Percentiles rank a stretch among this genome's conserved stretches.
Conservation (phyloP, 2,888 invertebrate genomes). For the Apantesis nais region DNA sequence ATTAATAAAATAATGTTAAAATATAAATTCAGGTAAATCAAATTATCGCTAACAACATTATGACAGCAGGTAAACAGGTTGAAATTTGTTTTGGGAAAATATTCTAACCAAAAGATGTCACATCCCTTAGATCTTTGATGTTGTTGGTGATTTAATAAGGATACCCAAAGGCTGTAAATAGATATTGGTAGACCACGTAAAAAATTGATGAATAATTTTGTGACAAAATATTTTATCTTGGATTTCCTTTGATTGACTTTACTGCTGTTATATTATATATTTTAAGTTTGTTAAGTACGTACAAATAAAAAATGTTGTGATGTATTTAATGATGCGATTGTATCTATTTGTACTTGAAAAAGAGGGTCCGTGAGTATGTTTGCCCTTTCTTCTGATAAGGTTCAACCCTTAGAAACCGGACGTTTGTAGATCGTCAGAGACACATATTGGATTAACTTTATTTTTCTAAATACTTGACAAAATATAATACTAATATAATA, state of each 20-base stretch:
- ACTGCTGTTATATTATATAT: too few relatives aligned
- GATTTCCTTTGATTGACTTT: neutral
- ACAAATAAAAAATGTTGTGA: too few relatives aligned
- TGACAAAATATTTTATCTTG: neutral
- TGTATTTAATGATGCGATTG: too few relatives aligned
- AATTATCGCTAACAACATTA: slow-evolving; percentile 8
- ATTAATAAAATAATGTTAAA: slow-evolving; percentile 21
- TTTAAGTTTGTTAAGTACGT: too few relatives aligned
- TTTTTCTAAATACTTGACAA: too few relatives aligned
- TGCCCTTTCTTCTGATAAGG: too few relatives aligned
- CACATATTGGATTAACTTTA: too few relatives aligned
- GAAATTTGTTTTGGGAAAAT: slow-evolving; percentile 7
- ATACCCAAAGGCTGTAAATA: neutral
- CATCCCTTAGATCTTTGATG: slow-evolving; percentile 5
- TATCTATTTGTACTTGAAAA: too few relatives aligned
- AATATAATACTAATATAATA: too few relatives aligned
- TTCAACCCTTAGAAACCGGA: too few relatives aligned
- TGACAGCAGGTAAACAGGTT: slow-evolving; percentile 1
- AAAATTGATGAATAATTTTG: neutral
- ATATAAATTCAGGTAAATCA: slow-evolving; percentile 10
- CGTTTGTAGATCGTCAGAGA: too few relatives aligned
- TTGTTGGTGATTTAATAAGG: slow-evolving; percentile 2
- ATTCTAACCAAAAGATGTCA: neutral
- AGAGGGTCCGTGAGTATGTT: too few relatives aligned
- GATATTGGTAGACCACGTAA: neutral